These are phyloP conservation scores for Diploptera punctata DNA, from an alignment of 2,888 invertebrate genomes.

Conservation along the genomic window DNA sequence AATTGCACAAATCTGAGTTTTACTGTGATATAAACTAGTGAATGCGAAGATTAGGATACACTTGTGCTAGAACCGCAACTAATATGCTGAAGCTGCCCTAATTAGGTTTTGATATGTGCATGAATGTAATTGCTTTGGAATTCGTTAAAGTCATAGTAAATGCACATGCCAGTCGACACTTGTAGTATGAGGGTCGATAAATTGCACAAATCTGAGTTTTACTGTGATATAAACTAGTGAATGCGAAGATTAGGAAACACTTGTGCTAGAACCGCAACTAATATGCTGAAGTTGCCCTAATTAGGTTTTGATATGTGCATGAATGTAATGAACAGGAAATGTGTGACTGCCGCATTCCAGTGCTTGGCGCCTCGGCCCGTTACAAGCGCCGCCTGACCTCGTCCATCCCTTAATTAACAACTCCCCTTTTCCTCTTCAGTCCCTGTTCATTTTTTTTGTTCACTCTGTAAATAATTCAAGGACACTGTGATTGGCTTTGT, in stretches of 20 bases:
- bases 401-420: too few relatives aligned
- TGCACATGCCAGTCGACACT: background rate
- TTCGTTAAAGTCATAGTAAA: background rate
- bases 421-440: too few relatives aligned
- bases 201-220: background rate
- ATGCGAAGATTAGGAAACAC: background rate
- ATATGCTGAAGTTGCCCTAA: background rate
- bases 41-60: background rate
- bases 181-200: too few relatives aligned
- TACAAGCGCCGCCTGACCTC: background rate
- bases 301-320: background rate
- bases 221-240: background rate
- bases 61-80: background rate
- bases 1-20: background rate
- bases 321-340: background rate
- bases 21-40: background rate
- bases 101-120: background rate
- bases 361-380: slow-evolving; percentile 11
- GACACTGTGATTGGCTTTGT: too few relatives aligned
- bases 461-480: too few relatives aligned
- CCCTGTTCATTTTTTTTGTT: too few relatives aligned
- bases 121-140: too few relatives aligned
- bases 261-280: background rate
- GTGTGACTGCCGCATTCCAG: background rate
- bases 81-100: background rate